Evolutionary conservation across 2,888 invertebrate genomes (phyloP), one percentile per base, ranked within the genome.

Genomic region (Ornithoptera priamus): DNA sequence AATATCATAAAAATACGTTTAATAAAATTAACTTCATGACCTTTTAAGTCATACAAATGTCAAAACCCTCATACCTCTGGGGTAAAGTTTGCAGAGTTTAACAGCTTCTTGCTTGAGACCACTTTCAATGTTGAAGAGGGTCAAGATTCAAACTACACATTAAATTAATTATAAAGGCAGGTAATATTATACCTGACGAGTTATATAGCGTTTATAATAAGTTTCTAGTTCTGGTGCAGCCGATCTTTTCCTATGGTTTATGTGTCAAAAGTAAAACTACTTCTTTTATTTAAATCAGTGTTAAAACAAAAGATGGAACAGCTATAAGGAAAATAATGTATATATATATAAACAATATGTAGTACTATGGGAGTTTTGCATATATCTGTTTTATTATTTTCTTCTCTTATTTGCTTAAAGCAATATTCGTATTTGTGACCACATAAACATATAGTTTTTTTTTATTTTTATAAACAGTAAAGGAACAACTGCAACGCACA

Each of bases 401-500:
- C 30, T 30, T 30, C 3, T 30, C 30, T 30, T 46, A 8, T 22
- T 22, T 22, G 22, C 22, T 22, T 15, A 15, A 46, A 46, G 15
- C 22, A 22, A 22, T 46, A 46, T 46, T 46, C 46, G 15, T 12
- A 1, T n/a, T 18, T 12, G n/a, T 53, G 2, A 5, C 15, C 4
- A 6, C 5, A 6, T n/a, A 53, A 53, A 53, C 53, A 6, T n/a
- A 53, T n/a, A 18, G 1, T 30, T 30, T 18, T 15, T 22, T 5
- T 53, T 5, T 53, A 53, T 12, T 12, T 53, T 53, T 53, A 5
- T n/a, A 53, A 6, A 1, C 3, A 6, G 53, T n/a, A 53, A 2
- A 53, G 53, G n/a, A 53, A n/a, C 17, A 50, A 46, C 22, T 18
- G 50, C 46, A 62, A 62, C 24, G 30, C 30, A 62, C 50, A 62